Base-by-base conservation (phyloP, 2,797 vertebrate species). In the Oophaga sylvatica region DNA sequence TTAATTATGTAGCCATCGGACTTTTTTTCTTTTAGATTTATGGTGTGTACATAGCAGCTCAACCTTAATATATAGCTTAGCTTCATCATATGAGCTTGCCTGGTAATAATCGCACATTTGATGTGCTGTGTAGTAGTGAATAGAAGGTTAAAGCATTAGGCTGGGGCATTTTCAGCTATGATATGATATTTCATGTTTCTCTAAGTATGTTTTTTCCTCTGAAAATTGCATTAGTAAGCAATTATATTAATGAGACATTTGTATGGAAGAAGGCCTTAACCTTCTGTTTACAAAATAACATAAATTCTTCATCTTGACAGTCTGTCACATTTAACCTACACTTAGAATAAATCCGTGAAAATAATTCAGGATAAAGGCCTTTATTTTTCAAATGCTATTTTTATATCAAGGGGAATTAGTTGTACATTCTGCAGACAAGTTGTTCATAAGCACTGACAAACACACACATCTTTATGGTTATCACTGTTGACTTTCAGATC, bases 281-380 rank as follows among this genome's bases (percentile, higher is more conserved):
- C 84, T 82, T 71, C 83, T 53, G 35, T 89, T 78, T 85, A 79
- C 78, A 71, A 86, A 63, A 31, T 70, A 53, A 5, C 48, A 53
- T 53, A 82, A 89, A 86, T 89, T 89, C 71, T 86, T 89, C 83
- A 89, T 89, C 78, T 62, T 85, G 87, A 88, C 87, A 88, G 62
- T 65, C 41, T 89, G 84, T 89, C 87, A 89, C 8, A 78, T 83
- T 81, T 86, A 89, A 71, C 83, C 83, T 78, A 86, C 73, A 81
- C 70, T 77, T 48, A 53, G 48, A 68, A 68, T 56, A 75, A 70
- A 60, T 86, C 48, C 48, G 9, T 53, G 48, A 83, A 78, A 62
- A 59, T 71, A 59, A 20, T 35, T 17, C 67, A 62, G 57, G 16
- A 31, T 53, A 48, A 89, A 81, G 85, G 20, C 60, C 75, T 59